These are phyloP conservation scores for Ptychadena robeensis DNA, from an alignment of 2,797 vertebrate species.

Conservation along the genomic window DNA sequence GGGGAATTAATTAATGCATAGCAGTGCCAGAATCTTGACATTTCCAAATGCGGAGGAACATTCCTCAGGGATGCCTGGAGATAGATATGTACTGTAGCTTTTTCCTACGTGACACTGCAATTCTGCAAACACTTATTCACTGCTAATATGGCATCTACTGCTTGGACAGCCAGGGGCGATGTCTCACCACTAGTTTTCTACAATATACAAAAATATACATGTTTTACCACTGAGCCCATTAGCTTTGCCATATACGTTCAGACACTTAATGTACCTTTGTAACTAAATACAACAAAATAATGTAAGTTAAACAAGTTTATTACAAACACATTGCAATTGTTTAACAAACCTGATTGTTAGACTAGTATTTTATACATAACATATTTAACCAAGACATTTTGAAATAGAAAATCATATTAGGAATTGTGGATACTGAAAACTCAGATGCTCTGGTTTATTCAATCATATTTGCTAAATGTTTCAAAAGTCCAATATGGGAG, in stretches of 20 bases:
- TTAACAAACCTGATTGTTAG: too few relatives aligned
- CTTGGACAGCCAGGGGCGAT: not conserved
- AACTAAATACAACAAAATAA: not conserved
- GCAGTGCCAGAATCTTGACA: constrained; percentile 44
- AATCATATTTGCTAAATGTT: too few relatives aligned
- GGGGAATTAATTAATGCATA: constrained; percentile 33
- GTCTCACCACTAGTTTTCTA: not conserved
- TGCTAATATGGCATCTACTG: constrained; percentile 31
- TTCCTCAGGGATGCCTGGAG: constrained; percentile 48
- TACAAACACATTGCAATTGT: not conserved
- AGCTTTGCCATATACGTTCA: too few relatives aligned
- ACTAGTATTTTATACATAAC: too few relatives aligned
- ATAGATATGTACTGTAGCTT: constrained; percentile 34
- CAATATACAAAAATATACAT: not conserved
- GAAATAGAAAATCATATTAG: not conserved
- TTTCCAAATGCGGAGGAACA: constrained; percentile 47
- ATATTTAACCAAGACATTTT: not conserved
- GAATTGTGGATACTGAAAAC: not conserved
- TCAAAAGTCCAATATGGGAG: too few relatives aligned
- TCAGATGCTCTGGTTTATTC: not conserved
- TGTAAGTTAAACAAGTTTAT: too few relatives aligned
- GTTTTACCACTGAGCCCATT: not conserved
- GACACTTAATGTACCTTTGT: not conserved
- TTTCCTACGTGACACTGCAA: constrained; percentile 39
- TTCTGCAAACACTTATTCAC: constrained; percentile 26